Evolutionary conservation across 2,888 invertebrate genomes (phyloP).

Genomic region (Euplagia quadripunctaria): DNA sequence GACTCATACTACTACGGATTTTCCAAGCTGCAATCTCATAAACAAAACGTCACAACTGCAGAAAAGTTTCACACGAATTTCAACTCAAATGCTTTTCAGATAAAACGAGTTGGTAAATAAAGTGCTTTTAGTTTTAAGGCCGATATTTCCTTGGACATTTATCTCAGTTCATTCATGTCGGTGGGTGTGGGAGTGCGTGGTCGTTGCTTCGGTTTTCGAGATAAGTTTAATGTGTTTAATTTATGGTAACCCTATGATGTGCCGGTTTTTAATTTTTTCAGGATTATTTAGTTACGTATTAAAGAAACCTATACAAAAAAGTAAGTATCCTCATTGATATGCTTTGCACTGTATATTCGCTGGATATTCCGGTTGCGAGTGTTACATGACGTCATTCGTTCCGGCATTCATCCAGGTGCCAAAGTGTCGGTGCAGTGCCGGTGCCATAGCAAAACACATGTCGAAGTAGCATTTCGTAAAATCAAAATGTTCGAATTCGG

Average conservation of each 20-base stretch:
- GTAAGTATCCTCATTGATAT: constrained; percentile 32
- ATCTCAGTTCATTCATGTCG: constrained; percentile 49
- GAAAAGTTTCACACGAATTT: constrained; percentile 27
- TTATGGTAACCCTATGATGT: constrained; percentile 57
- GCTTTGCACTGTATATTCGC: too few species aligned
- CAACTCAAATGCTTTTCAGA: constrained; percentile 38
- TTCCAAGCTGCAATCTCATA: constrained; percentile 34
- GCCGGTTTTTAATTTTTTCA: constrained; percentile 53
- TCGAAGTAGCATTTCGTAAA: neutral
- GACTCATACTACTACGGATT: constrained; percentile 49
- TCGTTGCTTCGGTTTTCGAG: constrained; percentile 39
- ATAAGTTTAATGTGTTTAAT: constrained; percentile 41
- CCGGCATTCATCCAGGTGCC: too few species aligned
- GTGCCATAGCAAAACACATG: neutral
- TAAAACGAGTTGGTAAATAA: constrained; percentile 37
- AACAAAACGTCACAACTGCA: constrained; percentile 36
- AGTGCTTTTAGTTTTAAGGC: constrained; percentile 35
- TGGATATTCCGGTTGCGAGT: neutral
- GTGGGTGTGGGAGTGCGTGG: constrained; percentile 43
- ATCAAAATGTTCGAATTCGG: neutral
- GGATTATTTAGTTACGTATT: constrained; percentile 47
- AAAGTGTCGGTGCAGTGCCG: neutral
- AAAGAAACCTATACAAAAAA: constrained; percentile 43
- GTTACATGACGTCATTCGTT: neutral
- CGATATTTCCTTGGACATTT: constrained; percentile 41